Evolutionary conservation across 2,888 invertebrate genomes (phyloP), one percentile per base, ranked within the genome.

Genomic region (Habroteleia sp.): DNA sequence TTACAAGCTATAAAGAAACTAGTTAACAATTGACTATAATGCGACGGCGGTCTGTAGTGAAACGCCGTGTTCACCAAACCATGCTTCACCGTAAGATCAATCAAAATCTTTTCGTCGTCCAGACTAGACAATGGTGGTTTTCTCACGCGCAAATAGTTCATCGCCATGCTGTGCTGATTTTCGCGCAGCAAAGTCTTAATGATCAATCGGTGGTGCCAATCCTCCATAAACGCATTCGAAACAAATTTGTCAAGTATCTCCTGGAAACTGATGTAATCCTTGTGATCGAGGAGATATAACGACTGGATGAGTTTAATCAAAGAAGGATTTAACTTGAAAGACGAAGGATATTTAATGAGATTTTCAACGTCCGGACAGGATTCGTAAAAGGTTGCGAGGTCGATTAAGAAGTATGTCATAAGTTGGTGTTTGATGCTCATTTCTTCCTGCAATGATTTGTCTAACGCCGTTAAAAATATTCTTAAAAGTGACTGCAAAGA

Each of bases 211-310:
- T 95, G 95, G 83, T 95, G 94, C 94, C 94, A 94, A 5, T 91
- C 90, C 16, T 92, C 91, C 8, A 95, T 89, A 13, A 92, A 91
- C 0, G 81, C 82, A 11, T 83, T 83, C 0, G 77, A 80, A 1
- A 87, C 80, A 8, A 86, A 75, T 46, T 85, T 84, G 0, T 85
- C 86, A 1, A 85, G 85, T 73, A 88, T 83, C 42, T 87, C 84
- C 11, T 87, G 69, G 14, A 87, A 87, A 1, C 84, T 95, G 87
- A 93, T 92, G 88, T 94, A 95, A 84, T 96, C 93, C 66, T 93
- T 93, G 83, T 96, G 96, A 89, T 97, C 97, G 7, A 97, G 90
- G 79, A 95, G 92, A 97, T 97, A 97, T 86, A 96, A 94, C 0
- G 95, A 96, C 82, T 96, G 95, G 0, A 95, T 93, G 0, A 95